A percentile compares a stretch with the other conserved stretches of the same genome.
These are phyloP conservation scores for Adelosebastes latens DNA, from an alignment of 2,797 vertebrate species.

Conservation along the genomic window DNA sequence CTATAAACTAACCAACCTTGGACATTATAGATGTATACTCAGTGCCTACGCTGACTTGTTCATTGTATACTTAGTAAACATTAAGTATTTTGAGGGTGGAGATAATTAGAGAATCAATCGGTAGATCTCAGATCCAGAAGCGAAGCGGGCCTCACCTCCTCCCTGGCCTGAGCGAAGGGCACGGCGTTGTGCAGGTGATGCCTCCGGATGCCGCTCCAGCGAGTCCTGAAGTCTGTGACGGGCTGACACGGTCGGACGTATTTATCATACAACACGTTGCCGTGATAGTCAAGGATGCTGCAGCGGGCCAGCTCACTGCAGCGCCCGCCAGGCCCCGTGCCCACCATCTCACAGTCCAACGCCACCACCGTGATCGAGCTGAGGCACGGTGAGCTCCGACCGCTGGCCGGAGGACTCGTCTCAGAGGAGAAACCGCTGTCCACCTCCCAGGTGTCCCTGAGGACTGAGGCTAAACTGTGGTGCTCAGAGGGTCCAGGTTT, in stretches of 20 bases:
- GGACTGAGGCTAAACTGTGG: not conserved
- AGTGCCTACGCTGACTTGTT: not conserved
- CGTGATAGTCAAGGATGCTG: constrained; percentile 89
- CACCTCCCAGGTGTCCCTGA: constrained; percentile 72
- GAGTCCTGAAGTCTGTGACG: constrained; percentile 89
- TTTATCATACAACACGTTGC: constrained; percentile 90
- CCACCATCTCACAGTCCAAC: constrained; percentile 98
- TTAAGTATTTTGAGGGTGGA: not conserved
- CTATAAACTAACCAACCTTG: not conserved
- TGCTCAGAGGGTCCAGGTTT: not conserved
- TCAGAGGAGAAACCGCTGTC: constrained; percentile 83
- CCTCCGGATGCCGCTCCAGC: constrained; percentile 92
- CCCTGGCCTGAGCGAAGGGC: constrained; percentile 85
- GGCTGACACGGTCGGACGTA: constrained; percentile 87
- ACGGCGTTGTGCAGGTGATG: constrained; percentile 85
- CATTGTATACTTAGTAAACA: not conserved
- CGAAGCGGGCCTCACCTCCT: constrained; percentile 83
- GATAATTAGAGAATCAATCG: not conserved
- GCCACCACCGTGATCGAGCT: constrained; percentile 80
- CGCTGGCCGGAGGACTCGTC: constrained; percentile 71
- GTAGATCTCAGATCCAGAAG: not conserved
- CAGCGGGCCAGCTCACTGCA: constrained; percentile 92
- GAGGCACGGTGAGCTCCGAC: constrained; percentile 73
- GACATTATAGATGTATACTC: not conserved
- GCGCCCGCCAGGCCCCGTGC: constrained; percentile 88